Evolutionary conservation across 1,140 invertebrate species (phyloP).

Genomic region (Ceratitis capitata): DNA sequence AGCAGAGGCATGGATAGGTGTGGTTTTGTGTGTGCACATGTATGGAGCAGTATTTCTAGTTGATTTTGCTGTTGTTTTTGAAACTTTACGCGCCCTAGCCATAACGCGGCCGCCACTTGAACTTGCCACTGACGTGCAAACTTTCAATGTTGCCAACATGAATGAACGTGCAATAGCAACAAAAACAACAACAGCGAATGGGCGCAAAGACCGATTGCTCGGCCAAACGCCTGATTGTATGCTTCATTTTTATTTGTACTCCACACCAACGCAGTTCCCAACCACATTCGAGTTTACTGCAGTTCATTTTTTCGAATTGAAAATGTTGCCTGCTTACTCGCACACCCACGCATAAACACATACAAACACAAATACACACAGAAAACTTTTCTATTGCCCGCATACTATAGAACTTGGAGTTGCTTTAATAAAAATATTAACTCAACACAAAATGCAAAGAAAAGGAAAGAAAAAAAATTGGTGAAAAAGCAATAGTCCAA

Average conservation of each 20-base stretch:
- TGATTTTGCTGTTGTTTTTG: background rate
- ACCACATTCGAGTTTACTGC: background rate
- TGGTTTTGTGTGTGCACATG: background rate
- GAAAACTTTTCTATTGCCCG: too few relatives aligned
- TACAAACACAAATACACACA: too few relatives aligned
- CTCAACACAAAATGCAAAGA: background rate
- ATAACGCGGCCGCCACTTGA: conserved; percentile 9
- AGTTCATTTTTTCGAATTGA: conserved; percentile 28
- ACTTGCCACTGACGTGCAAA: conserved; percentile 11
- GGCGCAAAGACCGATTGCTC: background rate
- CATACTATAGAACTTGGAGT: too few relatives aligned
- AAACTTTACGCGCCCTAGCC: conserved; percentile 15
- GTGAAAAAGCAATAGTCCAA: background rate
- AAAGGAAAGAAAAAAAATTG: background rate
- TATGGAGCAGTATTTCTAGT: background rate
- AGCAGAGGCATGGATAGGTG: background rate
- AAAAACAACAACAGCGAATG: background rate
- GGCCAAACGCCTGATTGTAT: background rate
- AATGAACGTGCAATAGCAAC: background rate
- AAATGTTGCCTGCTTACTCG: background rate
- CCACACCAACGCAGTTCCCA: background rate
- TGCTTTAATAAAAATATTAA: background rate
- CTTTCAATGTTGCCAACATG: conserved; percentile 6
- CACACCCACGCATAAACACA: background rate
- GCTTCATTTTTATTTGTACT: background rate